Evolutionary conservation across 2,113 vertebrate genomes (phyloP).

Genomic region (Atherinomorus stipes): DNA sequence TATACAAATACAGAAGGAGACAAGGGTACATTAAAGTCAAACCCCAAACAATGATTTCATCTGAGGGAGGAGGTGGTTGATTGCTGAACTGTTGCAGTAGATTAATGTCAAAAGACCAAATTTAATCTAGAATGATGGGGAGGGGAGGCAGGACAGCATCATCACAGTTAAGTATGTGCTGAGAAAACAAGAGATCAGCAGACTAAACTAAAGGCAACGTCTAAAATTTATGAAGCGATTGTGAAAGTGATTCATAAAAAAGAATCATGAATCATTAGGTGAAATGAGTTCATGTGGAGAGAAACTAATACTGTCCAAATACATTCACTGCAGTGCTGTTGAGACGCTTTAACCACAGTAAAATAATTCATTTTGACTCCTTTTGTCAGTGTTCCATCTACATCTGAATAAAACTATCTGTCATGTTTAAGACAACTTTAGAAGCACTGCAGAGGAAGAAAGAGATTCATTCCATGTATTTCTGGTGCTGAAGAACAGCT

Average conservation of each 20-base stretch:
- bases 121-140: background rate
- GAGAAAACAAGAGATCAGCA: background rate
- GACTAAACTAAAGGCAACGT: background rate
- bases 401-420: background rate
- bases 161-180: background rate
- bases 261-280: background rate
- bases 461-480: constrained; percentile 7
- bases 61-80: constrained; percentile 3
- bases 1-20: constrained; percentile 20
- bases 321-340: background rate
- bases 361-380: background rate
- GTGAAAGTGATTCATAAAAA: constrained; percentile 1
- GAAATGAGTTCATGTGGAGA: background rate
- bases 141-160: background rate
- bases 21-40: constrained; percentile 13
- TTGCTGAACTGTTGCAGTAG: background rate
- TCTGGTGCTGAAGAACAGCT: constrained; percentile 77
- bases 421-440: background rate
- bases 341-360: too few relatives aligned
- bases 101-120: constrained; percentile 20
- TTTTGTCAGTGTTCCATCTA: background rate
- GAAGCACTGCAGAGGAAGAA: background rate
- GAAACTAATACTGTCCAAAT: background rate
- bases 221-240: background rate
- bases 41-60: constrained; percentile 55